These are phyloP conservation scores for Channa striata DNA, from an alignment of 2,797 vertebrate species.

Conservation along the genomic window DNA sequence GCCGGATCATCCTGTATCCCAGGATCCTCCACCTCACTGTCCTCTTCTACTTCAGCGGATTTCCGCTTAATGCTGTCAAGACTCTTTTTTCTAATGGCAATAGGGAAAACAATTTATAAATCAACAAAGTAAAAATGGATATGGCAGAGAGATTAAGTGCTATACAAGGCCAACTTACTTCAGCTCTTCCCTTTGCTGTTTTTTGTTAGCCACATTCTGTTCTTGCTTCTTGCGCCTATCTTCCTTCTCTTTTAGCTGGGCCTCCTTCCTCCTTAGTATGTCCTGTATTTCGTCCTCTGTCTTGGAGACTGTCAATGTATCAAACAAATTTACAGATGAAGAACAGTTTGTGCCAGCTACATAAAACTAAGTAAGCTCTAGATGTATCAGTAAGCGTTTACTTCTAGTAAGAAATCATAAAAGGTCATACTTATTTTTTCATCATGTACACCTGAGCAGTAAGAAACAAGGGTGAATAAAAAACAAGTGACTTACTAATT, in stretches of 20 bases:
- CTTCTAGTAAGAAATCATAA: constrained; percentile 75
- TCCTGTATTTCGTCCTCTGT: constrained; percentile 88
- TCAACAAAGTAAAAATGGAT: neutral
- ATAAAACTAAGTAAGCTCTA: fast-evolving
- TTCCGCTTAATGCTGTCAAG: constrained; percentile 89
- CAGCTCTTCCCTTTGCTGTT: constrained; percentile 80
- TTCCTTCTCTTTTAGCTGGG: constrained; percentile 83
- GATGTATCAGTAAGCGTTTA: constrained; percentile 83
- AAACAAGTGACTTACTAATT: constrained; percentile 80
- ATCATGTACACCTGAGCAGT: constrained; percentile 65
- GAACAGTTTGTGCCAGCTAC: neutral
- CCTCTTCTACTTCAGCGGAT: constrained; percentile 57
- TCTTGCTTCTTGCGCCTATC: constrained; percentile 87
- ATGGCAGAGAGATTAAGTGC: fast-evolving
- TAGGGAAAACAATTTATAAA: neutral
- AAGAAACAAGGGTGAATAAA: neutral
- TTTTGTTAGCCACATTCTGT: constrained; percentile 84
- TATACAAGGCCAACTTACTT: constrained; percentile 72
- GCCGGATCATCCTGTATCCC: constrained; percentile 76
- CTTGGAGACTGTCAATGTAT: constrained; percentile 80
- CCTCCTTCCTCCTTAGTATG: constrained; percentile 87
- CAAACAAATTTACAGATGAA: neutral
- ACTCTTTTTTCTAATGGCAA: constrained; percentile 85
- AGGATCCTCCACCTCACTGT: constrained; percentile 91
- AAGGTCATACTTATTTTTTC: constrained; percentile 56